Conservation (phyloP, 2,113 vertebrate species). For the Cebidichthys violaceus region DNA sequence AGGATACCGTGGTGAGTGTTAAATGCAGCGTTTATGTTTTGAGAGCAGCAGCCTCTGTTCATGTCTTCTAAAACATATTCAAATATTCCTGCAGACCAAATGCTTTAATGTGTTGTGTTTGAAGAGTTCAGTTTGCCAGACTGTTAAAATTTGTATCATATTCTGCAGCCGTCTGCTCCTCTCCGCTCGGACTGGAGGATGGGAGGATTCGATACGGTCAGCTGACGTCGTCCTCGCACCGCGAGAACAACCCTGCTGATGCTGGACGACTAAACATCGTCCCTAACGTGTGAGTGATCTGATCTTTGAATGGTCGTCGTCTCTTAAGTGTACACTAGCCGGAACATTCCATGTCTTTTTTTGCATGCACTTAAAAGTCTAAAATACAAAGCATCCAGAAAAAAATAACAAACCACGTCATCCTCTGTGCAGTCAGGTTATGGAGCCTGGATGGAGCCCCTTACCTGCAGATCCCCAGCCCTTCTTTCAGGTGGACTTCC, state of each 20-base stretch:
- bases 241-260: constrained; percentile 86
- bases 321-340: not conserved
- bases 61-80: not conserved
- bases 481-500: constrained; percentile 87
- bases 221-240: constrained; percentile 84
- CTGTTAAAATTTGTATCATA: not conserved
- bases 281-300: constrained; percentile 84
- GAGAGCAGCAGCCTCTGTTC: not conserved
- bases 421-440: constrained; percentile 73
- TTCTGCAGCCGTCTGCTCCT: constrained; percentile 80
- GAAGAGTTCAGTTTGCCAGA: not conserved
- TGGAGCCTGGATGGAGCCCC: constrained; percentile 88
- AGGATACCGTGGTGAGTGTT: constrained; percentile 67
- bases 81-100: not conserved
- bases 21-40: not conserved
- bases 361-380: not conserved
- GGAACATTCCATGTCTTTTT: not conserved
- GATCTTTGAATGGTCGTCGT: not conserved
- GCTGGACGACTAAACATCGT: constrained; percentile 85
- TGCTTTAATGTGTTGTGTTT: not conserved
- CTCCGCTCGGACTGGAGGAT: constrained; percentile 86
- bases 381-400: not conserved
- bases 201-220: constrained; percentile 85
- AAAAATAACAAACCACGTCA: not conserved
- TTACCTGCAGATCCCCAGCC: constrained; percentile 79